Percentiles rank a stretch among this genome's conserved stretches.
These are phyloP conservation scores for Pteropus rufus DNA, from an alignment of 2,797 vertebrate species.

Conservation along the genomic window DNA sequence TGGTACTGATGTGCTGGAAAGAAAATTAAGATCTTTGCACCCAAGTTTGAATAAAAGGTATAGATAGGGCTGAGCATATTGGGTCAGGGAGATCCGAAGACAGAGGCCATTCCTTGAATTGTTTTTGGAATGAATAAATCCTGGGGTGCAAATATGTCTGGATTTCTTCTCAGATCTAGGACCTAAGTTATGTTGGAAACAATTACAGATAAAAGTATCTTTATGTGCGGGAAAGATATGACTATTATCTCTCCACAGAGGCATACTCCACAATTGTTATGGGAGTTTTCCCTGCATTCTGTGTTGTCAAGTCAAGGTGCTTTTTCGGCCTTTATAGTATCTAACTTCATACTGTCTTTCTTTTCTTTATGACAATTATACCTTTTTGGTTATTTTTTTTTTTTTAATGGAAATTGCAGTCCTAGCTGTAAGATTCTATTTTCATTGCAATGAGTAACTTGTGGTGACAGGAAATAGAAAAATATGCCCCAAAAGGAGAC, in stretches of 20 bases:
- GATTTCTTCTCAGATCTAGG: neutral
- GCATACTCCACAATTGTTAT: neutral
- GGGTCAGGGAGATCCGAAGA: neutral
- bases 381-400: neutral
- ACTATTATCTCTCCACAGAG: neutral
- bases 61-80: neutral
- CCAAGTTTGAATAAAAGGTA: neutral
- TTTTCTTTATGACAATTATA: constrained; percentile 7
- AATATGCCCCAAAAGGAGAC: neutral
- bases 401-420: constrained; percentile 28
- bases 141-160: neutral
- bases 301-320: neutral
- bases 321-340: neutral
- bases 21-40: neutral
- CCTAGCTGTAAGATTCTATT: neutral
- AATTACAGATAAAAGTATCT: neutral
- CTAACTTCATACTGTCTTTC: neutral
- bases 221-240: neutral
- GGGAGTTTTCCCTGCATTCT: neutral
- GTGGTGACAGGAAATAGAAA: neutral
- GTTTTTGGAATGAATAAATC: neutral
- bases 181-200: neutral
- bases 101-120: neutral
- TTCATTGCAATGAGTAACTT: neutral
- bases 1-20: neutral